phyloP scores from a whole-genome alignment of 1,140 invertebrate genomes.

The Oedothorax gibbosus region DNA sequence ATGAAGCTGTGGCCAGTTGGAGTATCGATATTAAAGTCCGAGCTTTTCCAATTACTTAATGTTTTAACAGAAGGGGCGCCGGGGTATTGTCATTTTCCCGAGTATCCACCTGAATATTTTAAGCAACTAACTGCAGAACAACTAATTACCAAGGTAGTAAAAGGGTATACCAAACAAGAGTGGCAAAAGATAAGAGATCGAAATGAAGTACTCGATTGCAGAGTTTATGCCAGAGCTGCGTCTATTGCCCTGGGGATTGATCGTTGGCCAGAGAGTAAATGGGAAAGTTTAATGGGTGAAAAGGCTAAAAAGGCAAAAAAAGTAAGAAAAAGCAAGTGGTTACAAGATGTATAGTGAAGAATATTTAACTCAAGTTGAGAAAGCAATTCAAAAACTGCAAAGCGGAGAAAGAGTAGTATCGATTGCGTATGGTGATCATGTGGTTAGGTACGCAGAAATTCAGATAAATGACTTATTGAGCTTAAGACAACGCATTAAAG shows the following conservation, averaged over 20 bases:
- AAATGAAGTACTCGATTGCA: no score
- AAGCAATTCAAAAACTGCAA: no score
- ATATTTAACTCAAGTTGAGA: no score
- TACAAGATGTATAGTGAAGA: no score
- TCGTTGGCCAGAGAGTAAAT: no score
- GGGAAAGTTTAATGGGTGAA: no score
- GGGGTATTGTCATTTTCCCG: constrained; percentile 21
- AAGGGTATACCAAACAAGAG: constrained; percentile 1
- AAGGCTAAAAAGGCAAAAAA: no score
- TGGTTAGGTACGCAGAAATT: constrained; percentile 8
- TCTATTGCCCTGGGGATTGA: no score
- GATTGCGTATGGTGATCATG: no score
- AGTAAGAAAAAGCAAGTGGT: no score
- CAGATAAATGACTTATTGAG: constrained; percentile 26
- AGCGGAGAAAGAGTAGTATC: no score
- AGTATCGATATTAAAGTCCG: background rate
- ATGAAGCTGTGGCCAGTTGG: constrained; percentile 3
- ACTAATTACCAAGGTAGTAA: constrained; percentile 17
- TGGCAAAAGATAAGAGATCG: background rate
- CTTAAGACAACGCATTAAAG: constrained; percentile 23
- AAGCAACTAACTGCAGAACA: background rate
- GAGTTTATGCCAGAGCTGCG: no score
- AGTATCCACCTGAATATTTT: constrained; percentile 7
- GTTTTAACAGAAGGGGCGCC: constrained; percentile 20
- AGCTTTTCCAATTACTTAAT: constrained; percentile 19